phyloP scores from a whole-genome alignment of 2,113 vertebrate genomes.

The Dromas ardeola region DNA sequence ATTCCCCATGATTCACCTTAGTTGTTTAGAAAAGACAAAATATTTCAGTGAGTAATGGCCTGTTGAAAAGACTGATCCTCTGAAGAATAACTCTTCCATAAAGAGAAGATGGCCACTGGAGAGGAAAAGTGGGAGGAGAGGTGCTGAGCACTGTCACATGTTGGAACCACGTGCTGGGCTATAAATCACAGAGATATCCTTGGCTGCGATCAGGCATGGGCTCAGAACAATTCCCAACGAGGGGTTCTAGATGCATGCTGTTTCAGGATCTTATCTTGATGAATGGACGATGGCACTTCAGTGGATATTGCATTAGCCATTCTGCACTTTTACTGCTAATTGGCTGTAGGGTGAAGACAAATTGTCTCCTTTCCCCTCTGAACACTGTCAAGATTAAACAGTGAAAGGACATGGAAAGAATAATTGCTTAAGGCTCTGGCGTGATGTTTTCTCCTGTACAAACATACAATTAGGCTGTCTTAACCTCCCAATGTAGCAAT shows the following conservation, averaged over 20 bases:
- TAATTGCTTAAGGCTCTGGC: slow-evolving; percentile 76
- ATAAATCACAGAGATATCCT: slow-evolving; percentile 43
- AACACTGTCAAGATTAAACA: slow-evolving; percentile 68
- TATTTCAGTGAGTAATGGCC: background rate
- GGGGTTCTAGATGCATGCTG: slow-evolving; percentile 17
- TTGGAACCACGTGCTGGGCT: background rate
- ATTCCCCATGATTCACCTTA: slow-evolving; percentile 29
- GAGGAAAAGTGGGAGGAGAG: background rate
- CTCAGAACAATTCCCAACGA: background rate
- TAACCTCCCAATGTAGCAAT: slow-evolving; percentile 80
- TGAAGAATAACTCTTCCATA: background rate
- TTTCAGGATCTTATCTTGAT: slow-evolving; percentile 51
- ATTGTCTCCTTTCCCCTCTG: slow-evolving; percentile 73
- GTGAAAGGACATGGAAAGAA: slow-evolving; percentile 71
- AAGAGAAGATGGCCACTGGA: slow-evolving; percentile 12
- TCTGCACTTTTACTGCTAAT: slow-evolving; percentile 57
- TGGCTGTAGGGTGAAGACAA: slow-evolving; percentile 72
- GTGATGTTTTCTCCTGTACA: slow-evolving; percentile 77
- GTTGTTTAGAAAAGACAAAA: slow-evolving; percentile 13
- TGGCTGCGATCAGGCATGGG: background rate
- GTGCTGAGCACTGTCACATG: slow-evolving; percentile 6
- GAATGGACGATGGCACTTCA: slow-evolving; percentile 21
- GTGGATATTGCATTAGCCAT: slow-evolving; percentile 22
- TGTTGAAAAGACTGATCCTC: background rate
- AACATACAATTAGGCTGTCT: slow-evolving; percentile 82